Evolutionary conservation across 1,140 invertebrate genomes (phyloP), one percentile per base, ranked within the genome.

Genomic region (Ptiloglossa arizonensis): DNA sequence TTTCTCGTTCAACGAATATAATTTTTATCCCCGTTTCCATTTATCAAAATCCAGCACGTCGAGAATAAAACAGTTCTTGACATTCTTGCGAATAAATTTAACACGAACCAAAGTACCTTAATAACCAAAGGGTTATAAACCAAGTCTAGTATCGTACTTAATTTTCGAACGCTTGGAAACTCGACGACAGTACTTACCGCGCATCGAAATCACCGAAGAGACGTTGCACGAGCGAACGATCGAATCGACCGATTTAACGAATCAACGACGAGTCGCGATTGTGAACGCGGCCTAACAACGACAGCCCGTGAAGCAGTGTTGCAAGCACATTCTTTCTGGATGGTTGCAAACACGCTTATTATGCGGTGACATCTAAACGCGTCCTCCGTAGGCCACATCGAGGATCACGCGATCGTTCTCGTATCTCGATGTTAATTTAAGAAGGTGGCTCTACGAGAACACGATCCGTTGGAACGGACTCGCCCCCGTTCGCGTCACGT

Each of bases 361-460:
- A 63, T 64, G 50, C 50, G 46, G 44, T 77, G 75, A 64, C 74
- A 72, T 72, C 56, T 67, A 54, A 83, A 69, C 59, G 35, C 44
- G 73, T 69, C 27, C 29, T 57, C 52, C 63, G 27, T 57, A 29
- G 15, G 9, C 59, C 71, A 54, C 22, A 5, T 17, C 35, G 44
- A 60, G 46, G 48, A 71, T 78, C 52, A 69, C 54, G 68, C 69
- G 69, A 70, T 71, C 79, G 50, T 75, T 75, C 73, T 59, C 41
- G 64, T 15, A 15, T 59, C 44, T 46, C 29, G 67, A 69, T 73
- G 62, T 56, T 59, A 68, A 81, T 70, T 82, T 72, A 66, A 50
- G 38, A 66, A 66, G 60, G 62, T 38, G 32, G 48, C 46, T 15
- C 17, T 27, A 66, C 24, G 22, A 56, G 71, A 41, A 66, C 62